Evolutionary conservation across 2,797 vertebrate genomes (phyloP), one percentile per base, ranked within the genome.

Genomic region (Euthynnus affinis): DNA sequence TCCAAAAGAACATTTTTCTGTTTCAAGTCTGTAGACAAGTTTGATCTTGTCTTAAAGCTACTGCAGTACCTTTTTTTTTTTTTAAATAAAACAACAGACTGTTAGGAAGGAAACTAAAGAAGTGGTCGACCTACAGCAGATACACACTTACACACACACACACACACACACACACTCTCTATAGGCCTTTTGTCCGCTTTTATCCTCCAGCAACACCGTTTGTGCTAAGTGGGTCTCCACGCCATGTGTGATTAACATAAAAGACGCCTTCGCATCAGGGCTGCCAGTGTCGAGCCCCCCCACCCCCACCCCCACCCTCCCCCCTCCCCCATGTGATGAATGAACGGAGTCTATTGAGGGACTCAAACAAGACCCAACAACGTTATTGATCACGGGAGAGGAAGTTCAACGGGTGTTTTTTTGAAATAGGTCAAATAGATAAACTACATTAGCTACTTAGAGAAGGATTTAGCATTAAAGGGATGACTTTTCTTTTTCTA

Each of bases 171-270:
- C 13, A 52, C 13, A 13, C 9, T 8, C 2, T 83, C 61, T 81
- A 59, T 23, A 27, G 46, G 76, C 48, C 73, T 79, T 72, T 81
- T 85, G 56, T 80, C 10, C 56, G 20, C 70, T 59, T 69, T 42
- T 32, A 69, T 51, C 51, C 78, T 52, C 42, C 44, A 66, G 71
- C 12, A 58, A 52, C 63, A 52, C 71, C 42, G 42, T 76, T 73
- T 65, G 42, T 37, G 25, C 25, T 61, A 80, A 80, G 64, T 74
- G 55, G 69, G 78, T 75, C 76, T 88, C 51, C 32, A 61, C 27
- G 15, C 62, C 68, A 40, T 63, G 69, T 23, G 57, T 27, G 80
- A 78, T 76, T 65, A 67, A 78, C 49, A 52, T 59, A 14, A 74
- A 63, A 58, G 64, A 56, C 0, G 58, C 48, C 55, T 66, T 53